A percentile compares a stretch with the other conserved stretches of the same genome.
Evolutionary conservation across 2,113 vertebrate species (phyloP).

Genomic region (Campylomormyrus numenius): DNA sequence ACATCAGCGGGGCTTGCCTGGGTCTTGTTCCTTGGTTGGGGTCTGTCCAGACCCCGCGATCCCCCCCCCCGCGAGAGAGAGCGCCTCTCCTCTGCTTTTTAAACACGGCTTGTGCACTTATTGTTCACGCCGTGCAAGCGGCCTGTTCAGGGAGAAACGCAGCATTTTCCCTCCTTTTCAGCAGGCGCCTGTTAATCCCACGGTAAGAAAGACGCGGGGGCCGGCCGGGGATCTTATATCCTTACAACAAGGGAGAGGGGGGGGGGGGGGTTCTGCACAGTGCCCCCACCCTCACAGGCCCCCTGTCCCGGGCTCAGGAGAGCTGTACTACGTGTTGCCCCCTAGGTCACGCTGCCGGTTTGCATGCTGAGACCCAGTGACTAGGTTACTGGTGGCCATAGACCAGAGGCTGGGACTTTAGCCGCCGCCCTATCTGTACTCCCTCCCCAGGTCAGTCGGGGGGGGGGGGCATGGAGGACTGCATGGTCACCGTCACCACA

Average conservation of each 20-base stretch:
- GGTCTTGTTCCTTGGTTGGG: not conserved
- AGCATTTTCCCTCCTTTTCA: slow-evolving; percentile 38
- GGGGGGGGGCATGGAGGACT: not conserved
- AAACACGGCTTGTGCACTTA: slow-evolving; percentile 57
- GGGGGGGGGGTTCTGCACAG: slow-evolving; percentile 25
- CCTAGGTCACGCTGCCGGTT: not conserved
- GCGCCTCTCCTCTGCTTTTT: slow-evolving; percentile 26
- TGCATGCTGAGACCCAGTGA: slow-evolving; percentile 15
- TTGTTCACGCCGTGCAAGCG: slow-evolving; percentile 47
- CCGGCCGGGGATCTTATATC: too few relatives aligned
- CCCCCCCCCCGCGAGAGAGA: slow-evolving; percentile 4
- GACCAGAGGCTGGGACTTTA: not conserved
- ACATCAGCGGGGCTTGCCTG: not conserved
- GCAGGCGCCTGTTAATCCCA: slow-evolving; percentile 50
- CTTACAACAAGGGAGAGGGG: too few relatives aligned
- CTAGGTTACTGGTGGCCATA: slow-evolving; percentile 14
- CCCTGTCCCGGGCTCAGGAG: not conserved
- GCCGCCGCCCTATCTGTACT: too few relatives aligned
- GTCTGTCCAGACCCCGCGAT: not conserved
- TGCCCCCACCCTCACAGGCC: slow-evolving; percentile 14
- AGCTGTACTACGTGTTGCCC: not conserved
- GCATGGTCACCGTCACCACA: not conserved
- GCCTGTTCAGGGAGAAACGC: slow-evolving; percentile 37
- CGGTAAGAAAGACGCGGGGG: slow-evolving; percentile 36
- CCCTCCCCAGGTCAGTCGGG: not conserved